Evolutionary conservation across 37 sponge, comb jelly and placozoan genomes (phyloP).

Genomic region (Geodia barretti): DNA sequence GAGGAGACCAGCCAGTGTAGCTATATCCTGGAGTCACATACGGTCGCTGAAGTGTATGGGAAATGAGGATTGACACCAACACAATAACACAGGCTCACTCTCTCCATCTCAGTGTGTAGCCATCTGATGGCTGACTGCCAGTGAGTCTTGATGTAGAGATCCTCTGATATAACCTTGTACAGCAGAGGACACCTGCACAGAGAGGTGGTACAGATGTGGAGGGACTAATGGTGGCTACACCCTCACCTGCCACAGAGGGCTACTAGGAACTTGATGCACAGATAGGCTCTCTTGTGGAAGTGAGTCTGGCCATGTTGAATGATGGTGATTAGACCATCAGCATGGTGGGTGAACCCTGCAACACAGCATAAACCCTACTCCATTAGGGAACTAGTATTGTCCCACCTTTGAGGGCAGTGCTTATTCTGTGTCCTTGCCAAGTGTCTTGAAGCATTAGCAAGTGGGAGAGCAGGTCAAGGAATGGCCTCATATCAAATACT

Average conservation of each 20-base stretch:
- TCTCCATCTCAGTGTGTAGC: slow-evolving; percentile 78
- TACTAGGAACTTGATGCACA: slow-evolving; percentile 83
- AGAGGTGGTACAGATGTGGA: not conserved
- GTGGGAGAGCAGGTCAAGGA: slow-evolving; percentile 81
- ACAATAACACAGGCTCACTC: slow-evolving; percentile 24
- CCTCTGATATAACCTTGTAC: slow-evolving; percentile 52
- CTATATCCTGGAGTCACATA: slow-evolving; percentile 52
- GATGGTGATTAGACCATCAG: slow-evolving; percentile 75
- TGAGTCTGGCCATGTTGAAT: slow-evolving; percentile 72
- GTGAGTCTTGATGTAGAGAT: slow-evolving; percentile 40
- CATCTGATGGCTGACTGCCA: slow-evolving; percentile 75
- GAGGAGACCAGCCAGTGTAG: slow-evolving; percentile 87
- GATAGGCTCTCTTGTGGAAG: slow-evolving; percentile 86
- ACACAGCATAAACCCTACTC: not conserved
- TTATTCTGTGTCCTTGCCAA: slow-evolving; percentile 73
- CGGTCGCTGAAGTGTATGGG: slow-evolving; percentile 25
- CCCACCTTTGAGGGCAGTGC: slow-evolving; percentile 58
- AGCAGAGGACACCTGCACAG: slow-evolving; percentile 56
- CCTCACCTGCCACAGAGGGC: slow-evolving; percentile 66
- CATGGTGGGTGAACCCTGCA: slow-evolving; percentile 41
- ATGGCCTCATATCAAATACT: slow-evolving; percentile 81
- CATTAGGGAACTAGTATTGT: not conserved
- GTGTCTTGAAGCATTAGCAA: slow-evolving; percentile 84
- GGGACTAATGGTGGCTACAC: too few species aligned
- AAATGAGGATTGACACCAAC: not conserved